phyloP scores from a whole-genome alignment of 2,888 invertebrate genomes.

The Scaeva pyrastri region DNA sequence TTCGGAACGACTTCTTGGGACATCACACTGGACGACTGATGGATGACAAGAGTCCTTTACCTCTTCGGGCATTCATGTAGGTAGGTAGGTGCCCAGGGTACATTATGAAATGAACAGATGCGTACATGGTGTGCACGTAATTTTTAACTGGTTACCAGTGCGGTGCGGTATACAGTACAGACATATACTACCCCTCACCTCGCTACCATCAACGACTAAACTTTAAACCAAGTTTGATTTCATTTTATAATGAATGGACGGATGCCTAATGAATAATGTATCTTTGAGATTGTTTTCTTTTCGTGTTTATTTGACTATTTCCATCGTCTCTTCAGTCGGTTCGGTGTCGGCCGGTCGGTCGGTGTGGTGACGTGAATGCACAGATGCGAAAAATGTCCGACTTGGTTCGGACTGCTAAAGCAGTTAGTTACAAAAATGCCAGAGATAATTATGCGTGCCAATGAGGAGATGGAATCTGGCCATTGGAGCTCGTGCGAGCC shows the following conservation, averaged over 20 bases:
- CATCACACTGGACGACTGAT: background rate
- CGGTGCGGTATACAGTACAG: constrained; percentile 39
- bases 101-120: constrained; percentile 53
- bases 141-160: constrained; percentile 43
- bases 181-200: background rate
- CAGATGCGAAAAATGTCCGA: constrained; percentile 46
- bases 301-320: constrained; percentile 77
- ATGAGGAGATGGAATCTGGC: constrained; percentile 66
- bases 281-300: constrained; percentile 75
- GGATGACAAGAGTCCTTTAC: constrained; percentile 1
- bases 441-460: constrained; percentile 68
- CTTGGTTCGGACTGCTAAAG: constrained; percentile 35
- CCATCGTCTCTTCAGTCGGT: background rate
- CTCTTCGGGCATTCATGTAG: background rate
- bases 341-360: background rate
- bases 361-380: too few relatives aligned
- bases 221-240: constrained; percentile 52
- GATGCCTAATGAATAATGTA: constrained; percentile 77
- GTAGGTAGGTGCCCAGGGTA: background rate
- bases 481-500: constrained; percentile 60
- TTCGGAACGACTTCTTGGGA: constrained; percentile 17
- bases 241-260: constrained; percentile 76
- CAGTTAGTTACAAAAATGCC: constrained; percentile 66
- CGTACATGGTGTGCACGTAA: constrained; percentile 59
- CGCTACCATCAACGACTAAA: background rate